Base-by-base conservation (phyloP, 2,797 vertebrate species). In the Agapornis canus region DNA sequence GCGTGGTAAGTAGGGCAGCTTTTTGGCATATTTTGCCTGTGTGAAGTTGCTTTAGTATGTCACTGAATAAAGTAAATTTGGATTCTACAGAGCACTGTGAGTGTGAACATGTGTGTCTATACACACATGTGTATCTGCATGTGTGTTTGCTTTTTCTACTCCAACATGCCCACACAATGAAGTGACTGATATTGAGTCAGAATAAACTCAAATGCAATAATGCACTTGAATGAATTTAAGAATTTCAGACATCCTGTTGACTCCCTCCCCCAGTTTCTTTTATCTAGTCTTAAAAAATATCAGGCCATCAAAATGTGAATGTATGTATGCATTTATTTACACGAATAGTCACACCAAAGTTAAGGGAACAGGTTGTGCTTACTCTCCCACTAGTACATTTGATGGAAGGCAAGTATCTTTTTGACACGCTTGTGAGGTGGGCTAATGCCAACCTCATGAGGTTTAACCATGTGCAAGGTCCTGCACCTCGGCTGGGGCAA, bases 211-310 rank as follows among this genome's bases (percentile, higher is more conserved):
- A 35, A 79, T 32, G 27, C 63, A 82, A 27, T 32, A 76, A 49
- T 23, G 56, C 21, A 20, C 22, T 79, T 79, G n/a, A 89, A 89
- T 72, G 66, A 89, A 65, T 25, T 56, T 9, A 11, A 66, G 47
- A 72, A 80, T 65, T 85, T 72, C 63, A 96, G 84, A 66, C 21
- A 27, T 49, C 6, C 32, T 80, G 20, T 90, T 12, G n/a, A 54
- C 26, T 82, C 20, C 23, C 39, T 89, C 63, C 37, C 16, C 49
- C 56, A 63, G 49, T 54, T 89, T 87, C 42, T 92, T 92, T 76
- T 21, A 57, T 73, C 35, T 72, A 11, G 26, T 65, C 39, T 76
- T 82, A 48, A 89, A 93, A 81, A 51, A 35, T 57, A 43, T 73
- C 59, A 82, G 42, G 11, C 49, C 31, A 1, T 71, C 81, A 92